These are phyloP conservation scores for Listronotus bonariensis DNA, from an alignment of 1,140 invertebrate species.

Conservation along the genomic window DNA sequence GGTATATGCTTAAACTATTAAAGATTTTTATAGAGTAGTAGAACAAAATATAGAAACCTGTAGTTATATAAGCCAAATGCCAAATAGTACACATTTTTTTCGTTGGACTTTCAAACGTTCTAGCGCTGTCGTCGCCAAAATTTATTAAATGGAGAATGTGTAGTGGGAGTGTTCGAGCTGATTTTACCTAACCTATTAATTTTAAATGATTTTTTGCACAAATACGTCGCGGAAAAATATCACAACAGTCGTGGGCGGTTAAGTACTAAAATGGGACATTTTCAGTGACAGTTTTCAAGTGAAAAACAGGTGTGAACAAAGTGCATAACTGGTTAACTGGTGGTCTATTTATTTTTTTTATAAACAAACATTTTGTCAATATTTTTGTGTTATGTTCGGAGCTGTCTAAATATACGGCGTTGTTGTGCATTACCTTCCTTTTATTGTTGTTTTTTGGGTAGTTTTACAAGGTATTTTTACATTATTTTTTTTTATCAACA, in stretches of 20 bases:
- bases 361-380: slow-evolving; percentile 25
- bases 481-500: too few species aligned
- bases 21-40: too few species aligned
- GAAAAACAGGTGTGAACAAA: background rate
- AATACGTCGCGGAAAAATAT: slow-evolving; percentile 11
- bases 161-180: slow-evolving; percentile 42
- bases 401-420: slow-evolving; percentile 1
- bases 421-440: slow-evolving; percentile 19
- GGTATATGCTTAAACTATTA: too few species aligned
- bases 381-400: slow-evolving; percentile 14
- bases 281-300: background rate
- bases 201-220: slow-evolving; percentile 23
- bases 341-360: slow-evolving; percentile 18
- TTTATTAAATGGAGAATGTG: slow-evolving; percentile 34
- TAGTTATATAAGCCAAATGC: too few species aligned
- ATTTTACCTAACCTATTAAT: slow-evolving; percentile 42
- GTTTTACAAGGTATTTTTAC: too few species aligned
- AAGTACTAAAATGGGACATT: background rate
- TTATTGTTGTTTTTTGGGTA: background rate
- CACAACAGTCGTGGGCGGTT: background rate
- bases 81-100: too few species aligned
- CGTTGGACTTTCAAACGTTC: background rate
- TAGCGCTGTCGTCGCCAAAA: slow-evolving; percentile 3
- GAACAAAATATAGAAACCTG: too few species aligned
- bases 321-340: slow-evolving; percentile 12